Percentiles rank a stretch among this genome's conserved stretches.
Evolutionary conservation across 2,888 invertebrate species (phyloP).

Genomic region (Mylabris sibirica): DNA sequence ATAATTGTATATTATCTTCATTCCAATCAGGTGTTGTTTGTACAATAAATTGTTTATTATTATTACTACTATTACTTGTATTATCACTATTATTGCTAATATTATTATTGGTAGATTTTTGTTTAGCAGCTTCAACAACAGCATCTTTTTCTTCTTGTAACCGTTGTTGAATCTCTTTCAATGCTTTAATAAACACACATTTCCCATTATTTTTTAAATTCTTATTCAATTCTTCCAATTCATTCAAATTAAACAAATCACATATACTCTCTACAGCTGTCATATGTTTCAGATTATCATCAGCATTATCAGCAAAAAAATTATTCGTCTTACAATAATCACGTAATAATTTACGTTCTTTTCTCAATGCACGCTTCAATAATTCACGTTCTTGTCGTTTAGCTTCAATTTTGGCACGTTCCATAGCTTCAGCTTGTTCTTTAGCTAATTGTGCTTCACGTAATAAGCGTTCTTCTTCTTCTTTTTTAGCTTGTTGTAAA

Average conservation of each 20-base stretch:
- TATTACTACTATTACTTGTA: conserved; percentile 50
- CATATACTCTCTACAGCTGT: conserved; percentile 92
- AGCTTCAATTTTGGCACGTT: conserved; percentile 81
- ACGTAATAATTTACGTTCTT: conserved; percentile 82
- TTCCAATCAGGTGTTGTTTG: conserved; percentile 76
- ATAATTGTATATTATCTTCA: conserved; percentile 82
- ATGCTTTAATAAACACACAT: conserved; percentile 71
- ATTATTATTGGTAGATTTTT: conserved; percentile 58
- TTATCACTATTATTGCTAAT: conserved; percentile 54
- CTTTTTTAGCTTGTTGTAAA: conserved; percentile 81
- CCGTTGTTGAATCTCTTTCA: conserved; percentile 76
- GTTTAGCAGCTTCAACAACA: conserved; percentile 64
- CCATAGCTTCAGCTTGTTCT: conserved; percentile 81
- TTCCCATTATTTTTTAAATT: conserved; percentile 72
- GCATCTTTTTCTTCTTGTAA: conserved; percentile 80
- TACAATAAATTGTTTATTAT: conserved; percentile 50
- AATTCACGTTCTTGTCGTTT: conserved; percentile 86
- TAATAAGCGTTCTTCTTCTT: conserved; percentile 81
- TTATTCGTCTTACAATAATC: conserved; percentile 82
- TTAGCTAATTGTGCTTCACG: conserved; percentile 78
- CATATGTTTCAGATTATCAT: conserved; percentile 82
- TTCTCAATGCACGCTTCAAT: conserved; percentile 84
- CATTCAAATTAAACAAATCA: conserved; percentile 75
- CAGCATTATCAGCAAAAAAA: conserved; percentile 77
- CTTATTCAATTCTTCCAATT: conserved; percentile 80